phyloP scores from a whole-genome alignment of 1,140 invertebrate species.

The Tigriopus japonicus region DNA sequence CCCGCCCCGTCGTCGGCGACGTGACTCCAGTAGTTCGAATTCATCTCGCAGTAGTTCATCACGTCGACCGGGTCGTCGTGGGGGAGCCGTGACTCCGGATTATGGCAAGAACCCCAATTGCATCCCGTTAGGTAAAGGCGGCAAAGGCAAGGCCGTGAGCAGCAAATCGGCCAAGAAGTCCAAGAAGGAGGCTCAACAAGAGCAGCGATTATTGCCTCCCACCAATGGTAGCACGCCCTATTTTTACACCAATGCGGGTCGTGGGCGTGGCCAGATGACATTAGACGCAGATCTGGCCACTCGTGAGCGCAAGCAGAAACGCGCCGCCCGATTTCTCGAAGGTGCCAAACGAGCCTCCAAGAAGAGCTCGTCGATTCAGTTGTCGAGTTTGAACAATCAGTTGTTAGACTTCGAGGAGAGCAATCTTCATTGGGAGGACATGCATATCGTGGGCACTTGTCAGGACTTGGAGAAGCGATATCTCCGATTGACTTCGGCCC shows the following conservation, averaged over 20 bases:
- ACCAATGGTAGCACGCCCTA: slow-evolving; percentile 22
- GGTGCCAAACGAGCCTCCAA: slow-evolving; percentile 17
- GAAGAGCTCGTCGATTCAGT: neutral
- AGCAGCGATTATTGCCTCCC: neutral
- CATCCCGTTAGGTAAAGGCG: slow-evolving; percentile 18
- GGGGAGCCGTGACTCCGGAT: slow-evolving; percentile 23
- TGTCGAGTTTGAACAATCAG: slow-evolving; percentile 9
- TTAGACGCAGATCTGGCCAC: slow-evolving; percentile 25
- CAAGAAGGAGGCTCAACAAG: slow-evolving; percentile 3
- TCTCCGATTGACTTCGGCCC: slow-evolving; percentile 75
- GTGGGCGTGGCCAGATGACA: slow-evolving; percentile 29
- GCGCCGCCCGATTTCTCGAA: slow-evolving; percentile 59
- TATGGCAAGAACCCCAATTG: slow-evolving; percentile 31
- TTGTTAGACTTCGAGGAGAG: slow-evolving; percentile 29
- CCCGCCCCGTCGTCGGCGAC: too few relatives aligned
- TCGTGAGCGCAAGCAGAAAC: slow-evolving; percentile 25
- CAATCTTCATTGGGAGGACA: slow-evolving; percentile 56
- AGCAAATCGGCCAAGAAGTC: too few relatives aligned
- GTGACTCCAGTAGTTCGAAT: too few relatives aligned
- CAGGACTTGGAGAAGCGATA: slow-evolving; percentile 84
- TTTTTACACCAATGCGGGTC: slow-evolving; percentile 39
- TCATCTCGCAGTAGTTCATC: too few relatives aligned
- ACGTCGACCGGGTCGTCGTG: slow-evolving; percentile 10
- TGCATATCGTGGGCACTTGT: slow-evolving; percentile 82
- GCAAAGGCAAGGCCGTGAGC: neutral